A percentile compares a stretch with the other conserved stretches of the same genome.
Conservation (phyloP, 2,113 vertebrate species). For the Apodemus speciosus region DNA sequence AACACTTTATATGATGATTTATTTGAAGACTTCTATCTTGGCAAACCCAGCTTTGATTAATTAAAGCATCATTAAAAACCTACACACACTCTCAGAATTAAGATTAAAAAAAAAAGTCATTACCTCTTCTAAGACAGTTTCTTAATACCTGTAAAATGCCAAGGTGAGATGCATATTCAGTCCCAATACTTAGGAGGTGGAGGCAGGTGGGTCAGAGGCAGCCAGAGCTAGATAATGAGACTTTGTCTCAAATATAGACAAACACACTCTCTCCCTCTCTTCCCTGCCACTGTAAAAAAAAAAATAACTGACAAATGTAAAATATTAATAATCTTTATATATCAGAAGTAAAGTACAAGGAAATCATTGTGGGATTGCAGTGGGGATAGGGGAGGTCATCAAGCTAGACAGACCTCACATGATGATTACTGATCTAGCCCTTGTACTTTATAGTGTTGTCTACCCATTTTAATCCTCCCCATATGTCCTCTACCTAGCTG, state of each 20-base stretch:
- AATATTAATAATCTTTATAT: not conserved
- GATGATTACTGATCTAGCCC: not conserved
- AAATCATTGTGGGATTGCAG: not conserved
- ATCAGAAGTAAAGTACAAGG: conserved; percentile 46
- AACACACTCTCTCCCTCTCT: not conserved
- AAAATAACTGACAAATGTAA: no score
- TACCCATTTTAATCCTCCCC: not conserved
- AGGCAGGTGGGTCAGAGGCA: not conserved
- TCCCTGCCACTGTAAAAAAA: no score
- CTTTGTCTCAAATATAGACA: not conserved
- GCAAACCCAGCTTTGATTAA: not conserved
- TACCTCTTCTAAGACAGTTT: not conserved
- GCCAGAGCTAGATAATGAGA: not conserved
- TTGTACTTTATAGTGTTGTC: not conserved
- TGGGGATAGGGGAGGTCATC: not conserved
- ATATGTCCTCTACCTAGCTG: not conserved
- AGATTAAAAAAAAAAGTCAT: not conserved
- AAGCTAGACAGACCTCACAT: not conserved
- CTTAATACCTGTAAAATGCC: conserved; percentile 6
- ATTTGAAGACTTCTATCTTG: not conserved
- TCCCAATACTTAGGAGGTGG: not conserved
- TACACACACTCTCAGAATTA: not conserved
- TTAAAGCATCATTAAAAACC: not conserved
- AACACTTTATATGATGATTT: not conserved
- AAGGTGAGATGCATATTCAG: not conserved